Evolutionary conservation across 1,140 invertebrate species (phyloP).

Genomic region (Ceratosolen fusciceps): DNA sequence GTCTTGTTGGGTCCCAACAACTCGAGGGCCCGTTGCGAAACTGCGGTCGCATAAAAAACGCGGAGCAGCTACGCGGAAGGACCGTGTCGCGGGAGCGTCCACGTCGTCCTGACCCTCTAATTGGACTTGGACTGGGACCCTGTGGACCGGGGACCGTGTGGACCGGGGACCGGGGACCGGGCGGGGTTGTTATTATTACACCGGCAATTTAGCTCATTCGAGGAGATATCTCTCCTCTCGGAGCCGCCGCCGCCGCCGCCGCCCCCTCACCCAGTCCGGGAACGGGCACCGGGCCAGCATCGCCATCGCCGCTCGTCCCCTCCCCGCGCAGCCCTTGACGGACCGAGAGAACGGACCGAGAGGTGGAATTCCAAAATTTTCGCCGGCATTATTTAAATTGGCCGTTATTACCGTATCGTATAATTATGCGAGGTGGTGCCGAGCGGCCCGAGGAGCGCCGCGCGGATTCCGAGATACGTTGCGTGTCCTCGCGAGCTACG

Average conservation of each 20-base stretch:
- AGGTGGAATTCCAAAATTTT: constrained; percentile 12
- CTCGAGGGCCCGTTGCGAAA: constrained; percentile 5
- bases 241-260: no score
- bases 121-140: no score
- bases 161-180: no score
- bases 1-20: no score
- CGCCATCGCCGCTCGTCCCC: no score
- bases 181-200: constrained; percentile 47
- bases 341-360: neutral
- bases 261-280: no score
- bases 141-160: no score
- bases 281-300: no score
- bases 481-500: constrained; percentile 26
- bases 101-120: constrained; percentile 49
- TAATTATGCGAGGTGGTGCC: constrained; percentile 55
- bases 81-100: constrained; percentile 47
- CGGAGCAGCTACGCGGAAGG: constrained; percentile 48
- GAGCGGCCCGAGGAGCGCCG: neutral
- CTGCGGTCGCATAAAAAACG: neutral
- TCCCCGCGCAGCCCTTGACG: no score
- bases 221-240: constrained; percentile 45
- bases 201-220: constrained; percentile 49
- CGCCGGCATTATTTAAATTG: constrained; percentile 52
- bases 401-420: constrained; percentile 51
- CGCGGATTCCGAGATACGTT: constrained; percentile 21